These are phyloP conservation scores for Pasiphila rectangulata DNA, from an alignment of 2,888 invertebrate genomes.

Conservation along the genomic window DNA sequence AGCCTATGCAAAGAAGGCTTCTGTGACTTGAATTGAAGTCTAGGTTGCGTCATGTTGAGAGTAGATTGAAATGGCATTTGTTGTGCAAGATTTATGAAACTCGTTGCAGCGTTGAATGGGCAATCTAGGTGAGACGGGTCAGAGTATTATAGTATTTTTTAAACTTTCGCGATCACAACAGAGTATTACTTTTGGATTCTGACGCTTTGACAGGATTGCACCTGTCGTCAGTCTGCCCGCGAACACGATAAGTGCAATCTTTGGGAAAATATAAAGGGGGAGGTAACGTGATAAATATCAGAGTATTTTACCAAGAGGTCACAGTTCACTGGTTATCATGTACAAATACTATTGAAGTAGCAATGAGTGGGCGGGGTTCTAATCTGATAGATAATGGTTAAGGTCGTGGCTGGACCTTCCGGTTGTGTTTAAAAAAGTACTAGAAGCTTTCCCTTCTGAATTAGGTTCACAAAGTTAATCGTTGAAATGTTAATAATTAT, in stretches of 20 bases:
- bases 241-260: too few species aligned
- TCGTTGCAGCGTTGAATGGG: conserved; percentile 8
- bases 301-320: conserved; percentile 7
- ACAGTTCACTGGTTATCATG: conserved; percentile 2
- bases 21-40: background rate
- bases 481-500: too few species aligned
- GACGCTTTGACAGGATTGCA: too few species aligned
- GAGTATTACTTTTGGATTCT: too few species aligned
- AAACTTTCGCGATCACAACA: too few species aligned
- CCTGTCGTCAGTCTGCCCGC: too few species aligned
- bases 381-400: background rate
- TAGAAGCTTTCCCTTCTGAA: too few species aligned
- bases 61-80: conserved; percentile 19
- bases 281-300: too few species aligned
- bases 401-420: background rate
- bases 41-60: conserved; percentile 27
- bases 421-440: background rate
- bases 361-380: background rate
- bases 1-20: background rate
- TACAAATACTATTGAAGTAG: background rate
- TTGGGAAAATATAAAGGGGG: too few species aligned
- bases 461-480: too few species aligned
- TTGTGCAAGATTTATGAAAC: conserved; percentile 15
- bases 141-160: too few species aligned
- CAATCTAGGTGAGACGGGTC: conserved; percentile 14